phyloP scores from a whole-genome alignment of 37 sponge, comb jelly and placozoan species.

The Ephydatia muelleri region DNA sequence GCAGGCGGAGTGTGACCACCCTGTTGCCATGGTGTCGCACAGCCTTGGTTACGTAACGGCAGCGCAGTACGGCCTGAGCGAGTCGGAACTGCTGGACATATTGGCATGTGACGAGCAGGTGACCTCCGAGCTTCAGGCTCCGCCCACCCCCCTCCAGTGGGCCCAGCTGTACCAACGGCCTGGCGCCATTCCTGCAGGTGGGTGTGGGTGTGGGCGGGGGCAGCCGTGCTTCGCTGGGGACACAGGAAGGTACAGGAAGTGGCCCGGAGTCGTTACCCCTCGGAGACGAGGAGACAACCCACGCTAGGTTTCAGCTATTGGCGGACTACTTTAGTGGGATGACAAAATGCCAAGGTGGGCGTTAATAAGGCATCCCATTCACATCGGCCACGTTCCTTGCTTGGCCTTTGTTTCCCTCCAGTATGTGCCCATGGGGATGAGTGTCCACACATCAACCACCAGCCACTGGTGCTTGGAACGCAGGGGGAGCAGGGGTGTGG shows the following conservation, averaged over 20 bases:
- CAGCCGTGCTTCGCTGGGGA: conserved; percentile 33
- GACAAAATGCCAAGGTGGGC: neutral
- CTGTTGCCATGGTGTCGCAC: conserved; percentile 34
- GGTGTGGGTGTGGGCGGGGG: conserved; percentile 31
- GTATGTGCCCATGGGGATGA: neutral
- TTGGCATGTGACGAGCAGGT: conserved; percentile 66
- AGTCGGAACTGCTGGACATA: conserved; percentile 73
- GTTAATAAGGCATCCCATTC: neutral
- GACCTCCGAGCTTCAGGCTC: neutral
- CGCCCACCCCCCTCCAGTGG: conserved; percentile 54
- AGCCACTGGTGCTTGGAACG: neutral
- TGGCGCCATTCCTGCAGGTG: conserved; percentile 32
- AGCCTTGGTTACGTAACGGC: conserved; percentile 54
- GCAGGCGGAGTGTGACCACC: conserved; percentile 38
- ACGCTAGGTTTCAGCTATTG: neutral
- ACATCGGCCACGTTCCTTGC: neutral
- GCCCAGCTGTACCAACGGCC: conserved; percentile 50
- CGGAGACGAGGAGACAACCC: neutral
- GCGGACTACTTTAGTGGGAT: conserved; percentile 66
- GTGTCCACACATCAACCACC: neutral
- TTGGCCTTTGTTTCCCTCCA: neutral
- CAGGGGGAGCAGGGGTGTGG: neutral
- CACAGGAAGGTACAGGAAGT: conserved; percentile 23
- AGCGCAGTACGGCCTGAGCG: conserved; percentile 68
- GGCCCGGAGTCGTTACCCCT: conserved; percentile 33